These are phyloP conservation scores for Mellivora capensis DNA, from an alignment of 2,113 vertebrate species.

Conservation along the genomic window DNA sequence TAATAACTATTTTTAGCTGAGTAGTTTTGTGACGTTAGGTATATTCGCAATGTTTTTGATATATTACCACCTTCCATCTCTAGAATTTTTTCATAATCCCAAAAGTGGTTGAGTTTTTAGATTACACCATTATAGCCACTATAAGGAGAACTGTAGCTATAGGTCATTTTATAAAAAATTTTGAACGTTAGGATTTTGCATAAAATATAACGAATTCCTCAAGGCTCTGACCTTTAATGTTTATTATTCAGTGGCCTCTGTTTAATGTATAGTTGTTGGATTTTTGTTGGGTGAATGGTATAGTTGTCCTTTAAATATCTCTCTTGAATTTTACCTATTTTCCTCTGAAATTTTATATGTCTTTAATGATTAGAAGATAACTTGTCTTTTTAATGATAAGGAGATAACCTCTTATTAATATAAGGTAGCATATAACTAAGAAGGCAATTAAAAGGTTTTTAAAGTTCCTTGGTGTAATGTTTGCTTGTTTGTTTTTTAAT, in stretches of 20 bases:
- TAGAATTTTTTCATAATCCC: background rate
- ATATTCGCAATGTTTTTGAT: background rate
- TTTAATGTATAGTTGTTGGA: background rate
- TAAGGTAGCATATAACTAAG: slow-evolving; percentile 15
- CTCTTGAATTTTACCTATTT: slow-evolving; percentile 35
- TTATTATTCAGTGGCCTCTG: background rate
- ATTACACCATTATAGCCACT: background rate
- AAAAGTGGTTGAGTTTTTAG: background rate
- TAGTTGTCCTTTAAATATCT: background rate
- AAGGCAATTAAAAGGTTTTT: background rate
- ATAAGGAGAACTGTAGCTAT: background rate
- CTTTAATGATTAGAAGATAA: background rate
- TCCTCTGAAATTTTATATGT: slow-evolving; percentile 9
- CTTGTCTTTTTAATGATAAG: background rate
- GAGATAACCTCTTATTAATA: background rate
- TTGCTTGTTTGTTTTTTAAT: slow-evolving; percentile 59
- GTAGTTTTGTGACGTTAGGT: background rate
- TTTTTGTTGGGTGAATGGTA: slow-evolving; percentile 16
- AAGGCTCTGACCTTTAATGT: background rate
- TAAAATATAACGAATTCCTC: slow-evolving; percentile 31
- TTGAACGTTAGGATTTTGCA: background rate
- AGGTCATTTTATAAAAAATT: slow-evolving; percentile 13
- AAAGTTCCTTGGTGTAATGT: slow-evolving; percentile 37
- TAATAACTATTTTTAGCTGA: background rate
- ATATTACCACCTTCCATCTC: background rate